Evolutionary conservation across 2,113 vertebrate genomes (phyloP), one percentile per base, ranked within the genome.

Genomic region (Muscicapa adusta): DNA sequence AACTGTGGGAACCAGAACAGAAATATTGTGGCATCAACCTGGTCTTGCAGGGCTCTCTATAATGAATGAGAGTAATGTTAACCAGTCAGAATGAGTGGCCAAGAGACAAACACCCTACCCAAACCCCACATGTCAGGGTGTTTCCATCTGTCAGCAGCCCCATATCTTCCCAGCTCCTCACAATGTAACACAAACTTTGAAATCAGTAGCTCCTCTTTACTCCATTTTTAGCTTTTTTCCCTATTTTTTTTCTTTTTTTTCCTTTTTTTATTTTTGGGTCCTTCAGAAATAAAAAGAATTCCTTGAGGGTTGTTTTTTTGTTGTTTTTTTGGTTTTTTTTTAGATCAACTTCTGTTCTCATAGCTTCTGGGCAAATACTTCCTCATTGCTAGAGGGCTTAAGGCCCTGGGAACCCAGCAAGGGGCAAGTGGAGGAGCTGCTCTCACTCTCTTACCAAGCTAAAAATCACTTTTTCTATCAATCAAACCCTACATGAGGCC

Each of bases 361-460:
- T 43, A 93, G 76, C 85, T 94, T 38, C 43, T 75, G 91, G 79
- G 91, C 94, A 97, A 97, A 95, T 70, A 68, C 45, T 45, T 96
- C 87, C 88, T 58, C 87, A 43, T 85, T 94, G 88, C 74, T 3
- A 74, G 91, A 87, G 85, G 95, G 90, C 90, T 94, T 85, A 74
- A 96, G 97, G 97, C 96, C 97, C 97, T 98, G 97, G 97, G 97
- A 98, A 97, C 97, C 36, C 96, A 95, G 96, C 81, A 12, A 94
- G 96, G 93, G 93, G 94, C 71, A 74, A 85, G 81, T 34, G 60
- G 47, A 86, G 28, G 94, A 48, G 20, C 91, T 90, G 88, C 96
- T 95, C 91, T 40, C 62, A 14, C 73, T 79, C 72, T 95, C 81
- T 96, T 94, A 80, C 56, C 73, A 45, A 67, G 65, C 28, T 87